These are phyloP conservation scores for Orthosia gothica DNA, from an alignment of 2,888 invertebrate species.

Conservation along the genomic window DNA sequence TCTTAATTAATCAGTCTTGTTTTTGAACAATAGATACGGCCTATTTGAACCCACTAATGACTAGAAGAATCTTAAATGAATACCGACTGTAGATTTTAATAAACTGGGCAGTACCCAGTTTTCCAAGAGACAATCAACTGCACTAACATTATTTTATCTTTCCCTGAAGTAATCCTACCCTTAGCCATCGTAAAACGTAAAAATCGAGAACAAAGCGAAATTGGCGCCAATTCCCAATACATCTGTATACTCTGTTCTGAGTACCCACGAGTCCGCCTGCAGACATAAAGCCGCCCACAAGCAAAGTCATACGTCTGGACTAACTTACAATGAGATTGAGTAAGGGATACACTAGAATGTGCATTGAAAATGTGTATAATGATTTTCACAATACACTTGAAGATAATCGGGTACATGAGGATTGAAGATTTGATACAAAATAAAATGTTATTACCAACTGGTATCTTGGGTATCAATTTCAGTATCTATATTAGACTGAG, in stretches of 20 bases:
- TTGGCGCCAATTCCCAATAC: constrained; percentile 80
- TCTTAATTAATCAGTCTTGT: too few relatives aligned
- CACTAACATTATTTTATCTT: background rate
- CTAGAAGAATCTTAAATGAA: too few relatives aligned
- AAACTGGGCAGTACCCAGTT: background rate
- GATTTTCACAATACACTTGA: background rate
- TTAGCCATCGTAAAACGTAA: constrained; percentile 12
- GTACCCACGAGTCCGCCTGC: constrained; percentile 61
- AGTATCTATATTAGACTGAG: too few relatives aligned
- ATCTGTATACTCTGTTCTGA: constrained; percentile 65
- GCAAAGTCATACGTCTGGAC: constrained; percentile 38
- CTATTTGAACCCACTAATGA: too few relatives aligned
- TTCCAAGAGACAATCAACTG: constrained; percentile 7
- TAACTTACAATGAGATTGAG: constrained; percentile 42
- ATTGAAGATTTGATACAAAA: background rate
- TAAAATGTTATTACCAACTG: too few relatives aligned
- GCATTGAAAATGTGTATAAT: background rate
- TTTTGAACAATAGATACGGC: too few relatives aligned
- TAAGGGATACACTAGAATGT: constrained; percentile 20
- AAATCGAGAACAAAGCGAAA: constrained; percentile 60
- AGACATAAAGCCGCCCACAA: constrained; percentile 61
- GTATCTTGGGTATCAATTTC: too few relatives aligned
- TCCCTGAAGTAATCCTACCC: background rate
- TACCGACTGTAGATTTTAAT: background rate
- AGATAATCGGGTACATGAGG: background rate